A percentile compares a stretch with the other conserved stretches of the same genome.
These are phyloP conservation scores for Hedya salicella DNA, from an alignment of 2,888 invertebrate genomes.

Conservation along the genomic window DNA sequence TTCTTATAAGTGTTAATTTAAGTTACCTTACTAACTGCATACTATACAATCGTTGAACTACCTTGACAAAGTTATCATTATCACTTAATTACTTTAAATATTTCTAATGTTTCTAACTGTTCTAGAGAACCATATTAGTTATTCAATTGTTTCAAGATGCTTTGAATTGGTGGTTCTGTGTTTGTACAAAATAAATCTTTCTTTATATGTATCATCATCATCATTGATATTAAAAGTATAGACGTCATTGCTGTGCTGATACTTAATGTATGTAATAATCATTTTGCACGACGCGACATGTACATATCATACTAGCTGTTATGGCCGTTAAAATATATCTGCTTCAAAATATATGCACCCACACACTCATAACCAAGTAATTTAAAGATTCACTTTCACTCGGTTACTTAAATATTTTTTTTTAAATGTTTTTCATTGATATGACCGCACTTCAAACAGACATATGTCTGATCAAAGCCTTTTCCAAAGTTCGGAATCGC, in stretches of 20 bases:
- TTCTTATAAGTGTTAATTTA: constrained; percentile 49
- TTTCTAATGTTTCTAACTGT: constrained; percentile 2
- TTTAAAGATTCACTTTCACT: constrained; percentile 14
- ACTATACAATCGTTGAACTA: constrained; percentile 9
- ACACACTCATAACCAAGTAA: constrained; percentile 14
- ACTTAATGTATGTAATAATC: constrained; percentile 27
- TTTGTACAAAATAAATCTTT: constrained; percentile 11
- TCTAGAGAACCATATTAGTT: constrained; percentile 2
- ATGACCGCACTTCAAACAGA: neutral
- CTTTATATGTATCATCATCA: too few relatives aligned
- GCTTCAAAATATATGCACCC: constrained; percentile 16
- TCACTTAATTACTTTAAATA: constrained; percentile 14
- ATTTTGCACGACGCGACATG: constrained; percentile 15
- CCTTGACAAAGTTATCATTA: constrained; percentile 9
- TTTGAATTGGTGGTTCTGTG: neutral
- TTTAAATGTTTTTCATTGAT: neutral
- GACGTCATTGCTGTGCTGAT: constrained; percentile 28
- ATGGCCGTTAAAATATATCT: constrained; percentile 24
- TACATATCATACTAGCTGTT: constrained; percentile 19
- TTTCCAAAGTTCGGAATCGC: too few relatives aligned
- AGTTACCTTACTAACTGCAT: constrained; percentile 27
- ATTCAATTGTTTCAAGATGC: constrained; percentile 8
- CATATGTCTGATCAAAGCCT: too few relatives aligned
- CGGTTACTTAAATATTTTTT: neutral
- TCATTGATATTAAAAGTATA: constrained; percentile 32